Base-by-base conservation (phyloP, 2,888 invertebrate genomes). In the Trichacis sp. region DNA sequence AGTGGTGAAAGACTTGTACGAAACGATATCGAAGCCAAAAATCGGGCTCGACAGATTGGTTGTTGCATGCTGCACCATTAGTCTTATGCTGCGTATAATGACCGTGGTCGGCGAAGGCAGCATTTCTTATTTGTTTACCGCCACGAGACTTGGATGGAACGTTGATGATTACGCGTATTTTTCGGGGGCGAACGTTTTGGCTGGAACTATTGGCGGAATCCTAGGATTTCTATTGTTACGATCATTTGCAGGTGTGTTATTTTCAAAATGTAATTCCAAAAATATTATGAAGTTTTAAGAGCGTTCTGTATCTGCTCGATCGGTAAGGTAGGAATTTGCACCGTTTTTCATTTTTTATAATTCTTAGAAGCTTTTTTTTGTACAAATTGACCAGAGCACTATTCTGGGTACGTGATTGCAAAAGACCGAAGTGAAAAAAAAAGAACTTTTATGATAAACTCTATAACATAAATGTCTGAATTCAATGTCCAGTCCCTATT, bases 91-190 rank as follows among this genome's bases (percentile, higher is more conserved):
- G 15, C 76, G 82, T 0, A 73, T 87, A 60, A 83, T 87, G 60
- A 80, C 85, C 17, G 49, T 85, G 2, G 85, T 86, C 65, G 89
- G 89, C n/a, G 80, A 86, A 18, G 58, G 80, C 12, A 74, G 83
- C 8, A 85, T 92, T n/a, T 87, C 87, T 47, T 92, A 89, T 75
- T 74, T 91, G 70, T 93, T 90, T 72, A 81, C 89, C 4, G 87
- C 90, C 64, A 86, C 88, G 33, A 88, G 89, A 73, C 88, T 93
- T 40, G 85, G 88, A 15, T 93, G 92, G 93, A 86, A 88, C 12
- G 84, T 91, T 29, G 83, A 87, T 51, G 86, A 89, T 20, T 92
- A 86, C 72, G 91, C 90, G 0, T 81, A 85, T 30, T 92, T 86
- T 77, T 86, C 87, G 12, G 88, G 89, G 1, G 77, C 85, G n/a